A percentile compares a stretch with the other conserved stretches of the same genome.
These are phyloP conservation scores for Drosophila setifemur DNA, from an alignment of 1,140 invertebrate species.

Conservation along the genomic window DNA sequence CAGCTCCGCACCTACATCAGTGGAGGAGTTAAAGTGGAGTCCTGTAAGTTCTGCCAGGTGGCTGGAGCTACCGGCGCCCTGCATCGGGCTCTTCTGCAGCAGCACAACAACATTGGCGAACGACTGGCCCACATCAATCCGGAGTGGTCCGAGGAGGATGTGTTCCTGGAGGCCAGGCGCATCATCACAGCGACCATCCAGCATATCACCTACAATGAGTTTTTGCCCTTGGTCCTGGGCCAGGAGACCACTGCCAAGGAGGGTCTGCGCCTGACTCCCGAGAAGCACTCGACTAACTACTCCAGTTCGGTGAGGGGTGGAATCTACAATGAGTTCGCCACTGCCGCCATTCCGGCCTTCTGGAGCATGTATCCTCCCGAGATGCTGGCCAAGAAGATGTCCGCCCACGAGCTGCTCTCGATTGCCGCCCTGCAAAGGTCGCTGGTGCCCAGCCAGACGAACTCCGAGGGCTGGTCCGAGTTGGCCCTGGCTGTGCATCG, in stretches of 20 bases:
- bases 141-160: conserved; percentile 92
- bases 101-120: conserved; percentile 93
- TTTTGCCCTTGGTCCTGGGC: conserved; percentile 90
- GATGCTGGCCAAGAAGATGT: conserved; percentile 75
- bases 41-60: conserved; percentile 84
- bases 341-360: conserved; percentile 89
- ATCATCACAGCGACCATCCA: conserved; percentile 92
- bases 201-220: conserved; percentile 94
- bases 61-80: conserved; percentile 84
- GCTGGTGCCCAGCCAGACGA: conserved; percentile 58
- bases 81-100: conserved; percentile 88
- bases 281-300: conserved; percentile 85
- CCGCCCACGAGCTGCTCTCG: conserved; percentile 83
- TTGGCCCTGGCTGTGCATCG: conserved; percentile 85
- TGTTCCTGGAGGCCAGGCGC: conserved; percentile 90
- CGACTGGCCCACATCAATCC: conserved; percentile 88
- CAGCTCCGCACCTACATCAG: conserved; percentile 89
- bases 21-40: conserved; percentile 86
- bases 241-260: conserved; percentile 78
- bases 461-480: conserved; percentile 83
- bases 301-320: conserved; percentile 87
- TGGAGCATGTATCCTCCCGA: conserved; percentile 87
- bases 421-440: conserved; percentile 83
- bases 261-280: conserved; percentile 81
- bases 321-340: conserved; percentile 87